phyloP scores from a whole-genome alignment of 2,113 vertebrate species.

The Pachycephala philippinensis region DNA sequence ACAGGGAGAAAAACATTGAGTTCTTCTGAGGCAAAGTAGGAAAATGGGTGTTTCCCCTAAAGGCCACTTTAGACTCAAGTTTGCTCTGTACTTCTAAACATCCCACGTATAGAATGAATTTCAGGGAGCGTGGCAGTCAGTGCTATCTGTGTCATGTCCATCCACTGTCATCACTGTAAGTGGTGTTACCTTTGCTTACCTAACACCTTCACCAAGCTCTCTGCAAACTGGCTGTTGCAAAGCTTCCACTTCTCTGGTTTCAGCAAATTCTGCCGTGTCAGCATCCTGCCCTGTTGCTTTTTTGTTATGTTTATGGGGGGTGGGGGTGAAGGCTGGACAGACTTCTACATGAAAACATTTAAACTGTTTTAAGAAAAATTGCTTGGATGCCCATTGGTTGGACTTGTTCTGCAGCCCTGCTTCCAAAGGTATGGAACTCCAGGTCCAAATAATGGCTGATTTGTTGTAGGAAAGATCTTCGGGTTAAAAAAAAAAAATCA shows the following conservation, averaged over 20 bases:
- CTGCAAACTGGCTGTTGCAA: not conserved
- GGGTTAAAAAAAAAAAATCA: not conserved
- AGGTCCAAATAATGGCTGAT: not conserved
- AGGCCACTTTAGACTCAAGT: not conserved
- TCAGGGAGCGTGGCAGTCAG: not conserved
- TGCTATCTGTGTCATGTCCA: not conserved
- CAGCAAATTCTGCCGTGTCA: not conserved
- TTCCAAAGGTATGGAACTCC: not conserved
- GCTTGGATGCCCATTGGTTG: not conserved
- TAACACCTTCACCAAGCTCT: not conserved
- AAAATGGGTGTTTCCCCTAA: not conserved
- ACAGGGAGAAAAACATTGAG: fast-evolving
- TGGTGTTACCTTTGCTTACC: not conserved
- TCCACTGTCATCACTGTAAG: not conserved
- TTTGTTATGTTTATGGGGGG: not conserved
- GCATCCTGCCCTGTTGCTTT: not conserved
- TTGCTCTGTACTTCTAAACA: not conserved
- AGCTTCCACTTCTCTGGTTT: not conserved
- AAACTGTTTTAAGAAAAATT: not conserved
- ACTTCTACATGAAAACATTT: not conserved
- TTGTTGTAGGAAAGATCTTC: not conserved
- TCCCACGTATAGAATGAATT: fast-evolving
- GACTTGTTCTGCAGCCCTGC: not conserved
- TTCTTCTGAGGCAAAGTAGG: not conserved
- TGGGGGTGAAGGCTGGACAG: not conserved